These are phyloP conservation scores for Microcebus griseorufus DNA, from an alignment of 2,113 vertebrate genomes.

Conservation along the genomic window DNA sequence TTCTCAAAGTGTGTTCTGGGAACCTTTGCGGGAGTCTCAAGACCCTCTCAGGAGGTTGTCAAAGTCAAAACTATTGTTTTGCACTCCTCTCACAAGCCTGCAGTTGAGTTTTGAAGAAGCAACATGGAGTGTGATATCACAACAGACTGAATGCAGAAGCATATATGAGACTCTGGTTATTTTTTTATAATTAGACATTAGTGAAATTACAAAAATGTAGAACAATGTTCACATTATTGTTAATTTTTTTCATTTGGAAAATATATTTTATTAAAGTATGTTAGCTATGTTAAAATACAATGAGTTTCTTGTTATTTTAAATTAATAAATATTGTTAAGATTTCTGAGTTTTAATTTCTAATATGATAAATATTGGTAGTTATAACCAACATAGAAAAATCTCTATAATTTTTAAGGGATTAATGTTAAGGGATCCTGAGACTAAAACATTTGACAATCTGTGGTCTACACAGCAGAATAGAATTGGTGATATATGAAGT, in stretches of 20 bases:
- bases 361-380: neutral
- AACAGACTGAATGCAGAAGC: neutral
- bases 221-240: neutral
- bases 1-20: neutral
- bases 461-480: neutral
- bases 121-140: neutral
- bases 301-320: neutral
- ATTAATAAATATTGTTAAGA: neutral
- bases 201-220: neutral
- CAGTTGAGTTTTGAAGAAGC: neutral
- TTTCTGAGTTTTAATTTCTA: constrained; percentile 11
- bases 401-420: neutral
- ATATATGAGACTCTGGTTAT: neutral
- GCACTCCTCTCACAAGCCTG: neutral
- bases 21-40: neutral
- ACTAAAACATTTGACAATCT: neutral
- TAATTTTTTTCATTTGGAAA: constrained; percentile 5
- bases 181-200: neutral
- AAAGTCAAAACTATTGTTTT: neutral
- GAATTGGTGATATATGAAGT: neutral
- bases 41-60: neutral
- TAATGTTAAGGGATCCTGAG: neutral
- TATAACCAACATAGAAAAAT: neutral
- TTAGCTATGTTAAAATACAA: neutral
- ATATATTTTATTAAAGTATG: neutral